phyloP scores from a whole-genome alignment of 2,797 vertebrate genomes.

The Cyclura pinguis region DNA sequence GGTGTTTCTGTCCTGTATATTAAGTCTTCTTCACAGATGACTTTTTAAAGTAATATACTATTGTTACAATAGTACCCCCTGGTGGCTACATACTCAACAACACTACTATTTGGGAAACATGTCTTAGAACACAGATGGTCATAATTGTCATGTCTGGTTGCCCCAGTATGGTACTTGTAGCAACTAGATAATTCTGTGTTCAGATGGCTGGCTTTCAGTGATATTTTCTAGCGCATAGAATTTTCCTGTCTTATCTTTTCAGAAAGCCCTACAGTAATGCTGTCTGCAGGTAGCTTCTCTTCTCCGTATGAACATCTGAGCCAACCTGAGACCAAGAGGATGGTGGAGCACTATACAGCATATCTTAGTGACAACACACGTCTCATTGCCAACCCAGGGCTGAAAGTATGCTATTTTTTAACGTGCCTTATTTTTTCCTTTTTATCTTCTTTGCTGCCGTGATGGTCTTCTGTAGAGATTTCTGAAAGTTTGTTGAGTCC shows the following conservation, averaged over 20 bases:
- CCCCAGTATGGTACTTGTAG: neutral
- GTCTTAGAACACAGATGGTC: neutral
- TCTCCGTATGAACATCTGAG: slow-evolving; percentile 98
- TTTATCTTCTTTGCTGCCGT: neutral
- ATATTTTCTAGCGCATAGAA: accelerated
- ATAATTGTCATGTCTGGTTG: neutral
- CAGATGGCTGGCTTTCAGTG: neutral
- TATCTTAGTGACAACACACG: slow-evolving; percentile 99
- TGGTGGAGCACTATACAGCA: slow-evolving; percentile 99
- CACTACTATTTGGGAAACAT: neutral
- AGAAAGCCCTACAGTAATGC: slow-evolving; percentile 98
- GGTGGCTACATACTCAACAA: slow-evolving; percentile 8
- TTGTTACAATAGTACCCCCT: slow-evolving; percentile 30
- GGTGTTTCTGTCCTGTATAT: neutral
- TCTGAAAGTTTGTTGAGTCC: neutral
- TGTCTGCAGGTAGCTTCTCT: slow-evolving; percentile 96
- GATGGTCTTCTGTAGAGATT: neutral
- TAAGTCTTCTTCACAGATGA: neutral
- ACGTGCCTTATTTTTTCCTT: neutral
- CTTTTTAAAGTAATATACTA: neutral
- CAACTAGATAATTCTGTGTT: neutral
- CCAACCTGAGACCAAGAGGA: slow-evolving; percentile 97
- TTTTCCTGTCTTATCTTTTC: neutral
- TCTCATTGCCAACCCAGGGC: slow-evolving; percentile 97
- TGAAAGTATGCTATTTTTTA: slow-evolving; percentile 85